A percentile compares a stretch with the other conserved stretches of the same genome.
These are phyloP conservation scores for Agonopterix arenella DNA, from an alignment of 2,888 invertebrate genomes.

Conservation along the genomic window DNA sequence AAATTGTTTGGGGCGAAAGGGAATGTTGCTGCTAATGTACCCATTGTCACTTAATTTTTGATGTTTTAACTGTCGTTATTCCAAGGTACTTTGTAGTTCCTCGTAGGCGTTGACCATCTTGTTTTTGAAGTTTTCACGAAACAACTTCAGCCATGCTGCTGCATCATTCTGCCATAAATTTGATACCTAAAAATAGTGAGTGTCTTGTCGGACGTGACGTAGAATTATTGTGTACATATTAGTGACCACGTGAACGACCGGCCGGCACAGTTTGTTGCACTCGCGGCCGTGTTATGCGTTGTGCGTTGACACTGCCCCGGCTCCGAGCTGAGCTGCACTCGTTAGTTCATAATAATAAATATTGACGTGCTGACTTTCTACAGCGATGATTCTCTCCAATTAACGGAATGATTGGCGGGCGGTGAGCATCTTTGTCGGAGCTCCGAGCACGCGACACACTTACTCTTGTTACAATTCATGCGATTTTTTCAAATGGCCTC, in stretches of 20 bases:
- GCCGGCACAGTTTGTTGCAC: slow-evolving; percentile 58
- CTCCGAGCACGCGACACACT: slow-evolving; percentile 63
- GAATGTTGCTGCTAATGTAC: background rate
- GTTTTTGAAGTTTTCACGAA: too few relatives aligned
- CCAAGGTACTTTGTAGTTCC: too few relatives aligned
- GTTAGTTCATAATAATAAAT: slow-evolving; percentile 2
- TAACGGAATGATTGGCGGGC: slow-evolving; percentile 70
- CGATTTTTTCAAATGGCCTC: slow-evolving; percentile 17
- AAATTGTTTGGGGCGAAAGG: too few relatives aligned
- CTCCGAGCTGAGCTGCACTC: slow-evolving; percentile 8
- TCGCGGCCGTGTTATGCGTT: slow-evolving; percentile 40
- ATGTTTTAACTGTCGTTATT: too few relatives aligned
- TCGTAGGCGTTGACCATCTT: too few relatives aligned
- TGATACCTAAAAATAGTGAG: background rate
- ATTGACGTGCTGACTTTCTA: slow-evolving; percentile 50
- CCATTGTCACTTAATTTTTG: background rate
- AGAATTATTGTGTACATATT: slow-evolving; percentile 43
- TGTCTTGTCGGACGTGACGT: slow-evolving; percentile 22
- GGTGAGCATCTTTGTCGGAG: slow-evolving; percentile 43
- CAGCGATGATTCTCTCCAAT: slow-evolving; percentile 73
- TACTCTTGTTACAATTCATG: slow-evolving; percentile 51
- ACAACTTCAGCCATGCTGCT: too few relatives aligned
- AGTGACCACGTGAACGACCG: slow-evolving; percentile 50
- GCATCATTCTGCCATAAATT: too few relatives aligned
- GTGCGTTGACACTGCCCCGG: slow-evolving; percentile 56